Base-by-base conservation (phyloP, 2,888 invertebrate species). In the Syrphus vitripennis region DNA sequence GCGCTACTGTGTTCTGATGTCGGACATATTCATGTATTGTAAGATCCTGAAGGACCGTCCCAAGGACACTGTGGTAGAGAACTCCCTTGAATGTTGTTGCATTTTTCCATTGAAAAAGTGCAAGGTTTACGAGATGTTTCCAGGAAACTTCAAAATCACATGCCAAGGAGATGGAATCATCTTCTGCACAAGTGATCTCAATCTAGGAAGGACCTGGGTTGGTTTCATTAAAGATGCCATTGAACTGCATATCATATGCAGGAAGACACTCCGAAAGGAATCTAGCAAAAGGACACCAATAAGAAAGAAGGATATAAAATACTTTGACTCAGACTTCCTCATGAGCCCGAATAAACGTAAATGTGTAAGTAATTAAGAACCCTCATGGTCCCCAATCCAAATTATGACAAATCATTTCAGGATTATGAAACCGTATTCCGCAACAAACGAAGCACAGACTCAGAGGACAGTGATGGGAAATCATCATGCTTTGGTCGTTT, bases 1-100 rank as follows among this genome's bases (percentile, higher is more conserved):
- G 88, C 92, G 95, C 7, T 95, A 95, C 90, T 95, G 96, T 84
- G 94, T 96, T 87, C 93, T 96, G 16, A 94, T 96, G 92, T 95
- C 94, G 16, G 97, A 97, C 89, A 95, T 95, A 88, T 93, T 97
- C 55, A 93, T 97, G 90, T 96, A 96, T 89, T 96, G 95, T 89
- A 96, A 96, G 92, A 93, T 94, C 67, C 92, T 93, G 71, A 94
- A 94, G 88, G 92, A 92, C 34, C 91, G 92, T 1, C 29, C 89
- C 16, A 91, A 93, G 4, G 93, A 94, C 65, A 93, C 94, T 0
- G 92, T 93, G 3, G 93, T 94, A 34, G 93, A 94, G 12, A 94
- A 94, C 89, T 94, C 95, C 0, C 89, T 96, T 6, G 94, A 94
- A 88, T 95, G 95, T 88, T 94, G 94, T 82, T 95, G 95, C 89